Percentiles rank a stretch among this genome's conserved stretches.
phyloP scores from a whole-genome alignment of 2,797 vertebrate genomes.

The Pseudochromis fuscus region DNA sequence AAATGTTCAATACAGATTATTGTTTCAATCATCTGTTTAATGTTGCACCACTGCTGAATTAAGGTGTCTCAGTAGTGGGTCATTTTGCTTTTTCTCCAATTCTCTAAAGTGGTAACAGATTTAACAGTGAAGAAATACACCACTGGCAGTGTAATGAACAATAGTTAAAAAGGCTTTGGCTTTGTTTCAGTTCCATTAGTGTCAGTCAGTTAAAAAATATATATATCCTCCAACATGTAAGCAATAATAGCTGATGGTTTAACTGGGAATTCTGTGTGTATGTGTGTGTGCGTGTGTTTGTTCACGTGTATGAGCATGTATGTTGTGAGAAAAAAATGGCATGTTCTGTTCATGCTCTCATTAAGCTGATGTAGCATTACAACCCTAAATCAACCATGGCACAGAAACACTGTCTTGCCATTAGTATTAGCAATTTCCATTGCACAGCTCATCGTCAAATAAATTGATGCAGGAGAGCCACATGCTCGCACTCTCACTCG shows the following conservation, averaged over 20 bases:
- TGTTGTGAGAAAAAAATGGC: conserved; percentile 35
- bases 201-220: conserved; percentile 40
- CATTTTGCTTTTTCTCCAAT: conserved; percentile 43
- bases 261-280: conserved; percentile 18
- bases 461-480: conserved; percentile 55
- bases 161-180: conserved; percentile 41
- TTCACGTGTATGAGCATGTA: background rate
- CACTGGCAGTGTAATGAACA: conserved; percentile 42
- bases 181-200: conserved; percentile 54
- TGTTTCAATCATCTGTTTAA: conserved; percentile 62
- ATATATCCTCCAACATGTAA: conserved; percentile 30
- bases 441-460: conserved; percentile 50
- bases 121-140: conserved; percentile 46
- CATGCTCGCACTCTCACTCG: conserved; percentile 26
- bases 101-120: conserved; percentile 55
- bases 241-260: conserved; percentile 34
- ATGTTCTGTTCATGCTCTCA: conserved; percentile 35
- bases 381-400: conserved; percentile 52
- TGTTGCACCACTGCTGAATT: conserved; percentile 53
- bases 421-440: conserved; percentile 57
- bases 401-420: conserved; percentile 44
- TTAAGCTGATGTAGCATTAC: conserved; percentile 42
- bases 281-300: conserved; percentile 24
- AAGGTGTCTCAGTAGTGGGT: conserved; percentile 52
- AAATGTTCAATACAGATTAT: conserved; percentile 54